These are phyloP conservation scores for Tricholauxania praeusta DNA, from an alignment of 2,888 invertebrate species.

Conservation along the genomic window DNA sequence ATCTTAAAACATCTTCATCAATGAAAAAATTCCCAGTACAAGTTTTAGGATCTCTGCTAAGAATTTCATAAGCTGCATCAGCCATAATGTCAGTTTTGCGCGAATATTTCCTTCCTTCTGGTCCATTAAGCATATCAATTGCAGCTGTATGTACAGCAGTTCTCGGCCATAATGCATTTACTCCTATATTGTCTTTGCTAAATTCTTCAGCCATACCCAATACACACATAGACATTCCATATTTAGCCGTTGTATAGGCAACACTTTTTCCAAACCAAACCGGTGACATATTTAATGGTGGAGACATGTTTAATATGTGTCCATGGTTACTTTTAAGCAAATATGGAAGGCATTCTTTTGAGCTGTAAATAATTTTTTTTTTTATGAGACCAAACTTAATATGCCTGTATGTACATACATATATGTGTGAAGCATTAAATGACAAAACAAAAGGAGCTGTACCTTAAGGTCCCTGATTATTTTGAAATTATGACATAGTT, in stretches of 20 bases:
- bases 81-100: conserved; percentile 67
- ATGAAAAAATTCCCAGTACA: conserved; percentile 92
- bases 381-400: background rate
- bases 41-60: conserved; percentile 76
- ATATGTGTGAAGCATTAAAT: background rate
- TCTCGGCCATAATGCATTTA: conserved; percentile 96
- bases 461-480: background rate
- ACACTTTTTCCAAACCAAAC: conserved; percentile 91
- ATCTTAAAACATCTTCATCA: conserved; percentile 87
- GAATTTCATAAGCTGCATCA: conserved; percentile 62
- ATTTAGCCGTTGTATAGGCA: conserved; percentile 98
- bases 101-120: conserved; percentile 52
- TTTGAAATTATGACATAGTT: background rate
- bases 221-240: conserved; percentile 98
- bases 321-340: conserved; percentile 88
- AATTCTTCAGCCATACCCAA: conserved; percentile 98
- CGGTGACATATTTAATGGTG: conserved; percentile 90
- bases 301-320: conserved; percentile 94
- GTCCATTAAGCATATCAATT: conserved; percentile 83
- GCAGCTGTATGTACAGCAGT: conserved; percentile 95
- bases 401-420: background rate
- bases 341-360: conserved; percentile 89
- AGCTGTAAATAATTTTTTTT: conserved; percentile 71
- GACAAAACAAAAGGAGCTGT: too few species aligned
- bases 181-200: conserved; percentile 82